Percentiles rank a stretch among this genome's conserved stretches.
Conservation (phyloP, 2,797 vertebrate species). For the Rallus crepitans region DNA sequence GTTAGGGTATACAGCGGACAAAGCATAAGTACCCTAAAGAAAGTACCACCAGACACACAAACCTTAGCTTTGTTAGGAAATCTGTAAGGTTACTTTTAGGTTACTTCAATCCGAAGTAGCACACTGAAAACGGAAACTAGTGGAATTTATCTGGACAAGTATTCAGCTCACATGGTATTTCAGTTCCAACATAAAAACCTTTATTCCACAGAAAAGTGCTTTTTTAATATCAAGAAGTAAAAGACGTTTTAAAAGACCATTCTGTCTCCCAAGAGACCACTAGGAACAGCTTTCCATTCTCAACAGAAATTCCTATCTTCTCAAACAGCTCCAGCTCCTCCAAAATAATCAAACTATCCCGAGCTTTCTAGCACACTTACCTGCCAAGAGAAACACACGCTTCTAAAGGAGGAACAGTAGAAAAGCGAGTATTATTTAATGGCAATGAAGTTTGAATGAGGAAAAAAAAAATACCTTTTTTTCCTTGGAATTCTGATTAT, state of each 20-base stretch:
- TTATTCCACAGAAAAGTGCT: background rate
- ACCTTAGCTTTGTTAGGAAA: background rate
- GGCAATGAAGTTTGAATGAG: background rate
- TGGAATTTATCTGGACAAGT: background rate
- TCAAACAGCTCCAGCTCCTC: slow-evolving; percentile 21
- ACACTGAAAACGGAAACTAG: background rate
- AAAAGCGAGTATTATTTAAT: background rate
- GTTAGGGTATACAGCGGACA: too few species aligned
- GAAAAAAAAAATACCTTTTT: background rate
- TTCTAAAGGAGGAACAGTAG: background rate
- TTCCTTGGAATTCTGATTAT: background rate
- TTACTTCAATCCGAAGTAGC: background rate
- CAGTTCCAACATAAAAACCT: background rate
- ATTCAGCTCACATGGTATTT: background rate
- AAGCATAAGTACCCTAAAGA: background rate
- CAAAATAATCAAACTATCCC: slow-evolving; percentile 60
- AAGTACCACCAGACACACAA: background rate
- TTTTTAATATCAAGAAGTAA: background rate
- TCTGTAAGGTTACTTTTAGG: background rate
- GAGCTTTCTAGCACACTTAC: background rate
- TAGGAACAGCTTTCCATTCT: slow-evolving; percentile 39
- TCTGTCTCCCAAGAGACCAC: slow-evolving; percentile 46
- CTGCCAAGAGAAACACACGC: slow-evolving; percentile 53
- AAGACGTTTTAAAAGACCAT: slow-evolving; percentile 20
- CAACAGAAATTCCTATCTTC: slow-evolving; percentile 41